A percentile compares a stretch with the other conserved stretches of the same genome.
phyloP scores from a whole-genome alignment of 2,113 vertebrate genomes.

The Coturnix japonica region DNA sequence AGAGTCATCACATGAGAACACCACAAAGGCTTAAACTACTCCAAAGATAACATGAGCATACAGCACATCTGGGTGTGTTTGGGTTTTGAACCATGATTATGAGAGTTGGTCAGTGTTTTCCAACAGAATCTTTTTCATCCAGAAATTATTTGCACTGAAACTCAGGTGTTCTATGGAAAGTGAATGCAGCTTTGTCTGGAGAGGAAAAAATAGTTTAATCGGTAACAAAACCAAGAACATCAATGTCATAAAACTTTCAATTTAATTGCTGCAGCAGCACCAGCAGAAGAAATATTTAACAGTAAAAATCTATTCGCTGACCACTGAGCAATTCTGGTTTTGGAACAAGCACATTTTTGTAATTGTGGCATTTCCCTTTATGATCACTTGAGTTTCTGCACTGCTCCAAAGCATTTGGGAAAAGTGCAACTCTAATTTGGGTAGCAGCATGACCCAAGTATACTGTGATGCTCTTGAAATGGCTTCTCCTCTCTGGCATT shows the following conservation, averaged over 20 bases:
- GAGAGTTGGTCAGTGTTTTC: conserved; percentile 18
- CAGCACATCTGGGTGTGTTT: neutral
- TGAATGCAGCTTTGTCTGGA: neutral
- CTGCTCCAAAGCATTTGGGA: conserved; percentile 9
- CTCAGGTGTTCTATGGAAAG: conserved; percentile 21
- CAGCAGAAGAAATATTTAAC: neutral
- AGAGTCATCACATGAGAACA: neutral
- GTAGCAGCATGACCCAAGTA: neutral
- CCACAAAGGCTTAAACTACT: neutral
- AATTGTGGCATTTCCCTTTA: conserved; percentile 19
- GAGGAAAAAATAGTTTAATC: neutral
- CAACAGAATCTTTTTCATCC: neutral
- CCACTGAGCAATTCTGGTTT: conserved; percentile 11
- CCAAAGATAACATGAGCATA: conserved; percentile 4
- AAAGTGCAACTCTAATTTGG: conserved; percentile 21
- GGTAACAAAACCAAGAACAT: conserved; percentile 15
- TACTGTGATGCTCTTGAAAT: neutral
- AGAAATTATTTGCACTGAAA: conserved; percentile 5
- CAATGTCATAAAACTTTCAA: conserved; percentile 11
- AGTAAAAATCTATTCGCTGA: conserved; percentile 26
- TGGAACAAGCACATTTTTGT: neutral
- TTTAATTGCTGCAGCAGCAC: neutral
- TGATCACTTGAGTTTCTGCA: neutral
- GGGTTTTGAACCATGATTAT: conserved; percentile 13
- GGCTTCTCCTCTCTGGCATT: neutral